Conservation (phyloP, 2,888 invertebrate species). For the Eupithecia subfuscata region DNA sequence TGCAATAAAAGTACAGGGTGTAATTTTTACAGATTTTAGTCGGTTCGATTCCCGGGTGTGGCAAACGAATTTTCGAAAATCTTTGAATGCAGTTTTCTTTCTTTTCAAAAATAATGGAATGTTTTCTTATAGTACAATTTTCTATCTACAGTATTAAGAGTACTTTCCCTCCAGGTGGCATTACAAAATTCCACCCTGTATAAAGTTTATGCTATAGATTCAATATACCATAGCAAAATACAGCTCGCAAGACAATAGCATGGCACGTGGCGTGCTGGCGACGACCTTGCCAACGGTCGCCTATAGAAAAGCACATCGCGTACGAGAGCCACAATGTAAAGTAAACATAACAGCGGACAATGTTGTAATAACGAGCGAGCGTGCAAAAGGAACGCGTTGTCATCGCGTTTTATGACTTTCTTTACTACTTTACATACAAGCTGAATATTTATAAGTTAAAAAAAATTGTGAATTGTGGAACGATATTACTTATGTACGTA, state of each 20-base stretch:
- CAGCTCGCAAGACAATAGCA: constrained; percentile 55
- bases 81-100: too few relatives aligned
- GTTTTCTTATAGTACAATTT: too few relatives aligned
- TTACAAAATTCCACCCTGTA: too few relatives aligned
- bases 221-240: constrained; percentile 38
- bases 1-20: too few relatives aligned
- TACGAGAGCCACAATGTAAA: constrained; percentile 54
- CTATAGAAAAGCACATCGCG: constrained; percentile 52
- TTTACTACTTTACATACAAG: constrained; percentile 10
- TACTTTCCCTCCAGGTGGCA: too few relatives aligned
- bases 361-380: constrained; percentile 50
- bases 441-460: constrained; percentile 4
- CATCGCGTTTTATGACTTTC: constrained; percentile 47
- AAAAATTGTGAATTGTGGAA: not conserved
- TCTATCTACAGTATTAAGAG: too few relatives aligned
- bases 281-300: constrained; percentile 67
- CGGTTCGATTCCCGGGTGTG: too few relatives aligned
- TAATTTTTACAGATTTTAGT: too few relatives aligned
- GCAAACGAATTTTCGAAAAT: too few relatives aligned
- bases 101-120: too few relatives aligned
- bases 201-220: not conserved
- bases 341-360: constrained; percentile 56
- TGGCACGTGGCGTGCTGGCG: constrained; percentile 66
- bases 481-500: not conserved
- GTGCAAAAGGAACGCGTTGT: constrained; percentile 55